Evolutionary conservation across 2,888 invertebrate species (phyloP).

Genomic region (Melolontha melolontha): DNA sequence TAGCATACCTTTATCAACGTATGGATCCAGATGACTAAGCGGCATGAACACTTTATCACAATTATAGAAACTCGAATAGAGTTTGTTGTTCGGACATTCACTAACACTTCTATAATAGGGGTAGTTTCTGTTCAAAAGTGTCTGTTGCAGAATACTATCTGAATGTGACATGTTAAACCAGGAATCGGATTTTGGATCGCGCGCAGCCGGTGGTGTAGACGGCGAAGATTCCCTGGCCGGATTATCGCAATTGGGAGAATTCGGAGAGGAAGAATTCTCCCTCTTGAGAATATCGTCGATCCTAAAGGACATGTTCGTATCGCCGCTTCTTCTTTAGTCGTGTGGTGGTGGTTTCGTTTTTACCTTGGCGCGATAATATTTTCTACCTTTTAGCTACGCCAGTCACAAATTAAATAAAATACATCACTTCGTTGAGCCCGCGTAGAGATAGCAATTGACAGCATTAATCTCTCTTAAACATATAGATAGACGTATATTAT

Average conservation of each 20-base stretch:
- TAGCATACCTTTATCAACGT: slow-evolving; percentile 49
- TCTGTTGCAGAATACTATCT: slow-evolving; percentile 53
- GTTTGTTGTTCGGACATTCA: slow-evolving; percentile 46
- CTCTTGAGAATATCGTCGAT: slow-evolving; percentile 59
- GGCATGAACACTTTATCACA: slow-evolving; percentile 48
- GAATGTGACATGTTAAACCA: slow-evolving; percentile 40
- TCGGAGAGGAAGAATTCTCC: slow-evolving; percentile 39
- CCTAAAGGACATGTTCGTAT: slow-evolving; percentile 56
- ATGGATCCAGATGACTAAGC: slow-evolving; percentile 46
- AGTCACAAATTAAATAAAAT: slow-evolving; percentile 48
- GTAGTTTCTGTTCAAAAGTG: slow-evolving; percentile 50
- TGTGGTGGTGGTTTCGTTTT: slow-evolving; percentile 1
- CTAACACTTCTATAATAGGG: slow-evolving; percentile 45
- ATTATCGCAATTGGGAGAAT: slow-evolving; percentile 28
- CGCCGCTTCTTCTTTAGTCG: background rate
- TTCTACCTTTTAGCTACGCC: slow-evolving; percentile 19
- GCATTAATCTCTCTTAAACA: slow-evolving; percentile 35
- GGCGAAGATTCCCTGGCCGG: slow-evolving; percentile 27
- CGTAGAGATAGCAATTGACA: slow-evolving; percentile 53
- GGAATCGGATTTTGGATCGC: slow-evolving; percentile 27
- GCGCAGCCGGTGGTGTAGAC: slow-evolving; percentile 22
- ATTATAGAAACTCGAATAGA: slow-evolving; percentile 43
- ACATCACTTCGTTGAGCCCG: slow-evolving; percentile 37
- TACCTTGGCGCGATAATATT: slow-evolving; percentile 13
- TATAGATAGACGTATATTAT: slow-evolving; percentile 29